Conservation (phyloP, 92 coral and sea anemone genomes). For the Palythoa grandis region DNA sequence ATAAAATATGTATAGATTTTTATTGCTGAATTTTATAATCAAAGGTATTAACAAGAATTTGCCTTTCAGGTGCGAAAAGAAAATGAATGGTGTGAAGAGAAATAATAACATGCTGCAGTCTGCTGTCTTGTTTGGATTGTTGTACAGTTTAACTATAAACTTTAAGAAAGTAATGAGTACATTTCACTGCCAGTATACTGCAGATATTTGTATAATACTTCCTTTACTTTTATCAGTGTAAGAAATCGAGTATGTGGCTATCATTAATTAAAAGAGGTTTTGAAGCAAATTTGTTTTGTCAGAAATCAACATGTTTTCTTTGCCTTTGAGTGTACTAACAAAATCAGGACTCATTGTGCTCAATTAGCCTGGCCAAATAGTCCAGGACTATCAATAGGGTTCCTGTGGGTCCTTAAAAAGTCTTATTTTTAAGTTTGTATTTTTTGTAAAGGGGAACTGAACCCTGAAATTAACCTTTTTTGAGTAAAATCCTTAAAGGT, state of each 20-base stretch:
- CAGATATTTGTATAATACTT: background rate
- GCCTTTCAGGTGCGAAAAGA: constrained; percentile 89
- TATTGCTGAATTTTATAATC: background rate
- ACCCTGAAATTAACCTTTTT: too few relatives aligned
- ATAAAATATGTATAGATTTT: constrained; percentile 51
- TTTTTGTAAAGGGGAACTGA: too few relatives aligned
- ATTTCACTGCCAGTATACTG: background rate
- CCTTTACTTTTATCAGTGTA: background rate
- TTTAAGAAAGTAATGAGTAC: background rate
- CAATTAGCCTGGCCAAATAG: too few relatives aligned
- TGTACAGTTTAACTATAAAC: background rate
- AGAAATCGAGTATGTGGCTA: background rate
- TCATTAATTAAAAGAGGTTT: background rate
- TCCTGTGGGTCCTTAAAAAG: too few relatives aligned
- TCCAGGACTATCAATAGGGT: too few relatives aligned
- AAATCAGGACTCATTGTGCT: too few relatives aligned
- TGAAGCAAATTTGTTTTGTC: background rate
- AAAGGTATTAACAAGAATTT: too few relatives aligned
- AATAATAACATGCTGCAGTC: constrained; percentile 42
- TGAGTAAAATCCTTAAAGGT: too few relatives aligned
- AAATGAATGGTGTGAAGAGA: constrained; percentile 99
- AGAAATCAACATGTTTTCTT: too few relatives aligned
- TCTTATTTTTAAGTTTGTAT: too few relatives aligned
- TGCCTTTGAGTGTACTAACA: too few relatives aligned
- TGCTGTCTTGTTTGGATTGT: background rate